Evolutionary conservation across 2,888 invertebrate genomes (phyloP).

Genomic region (Folsomia candida): DNA sequence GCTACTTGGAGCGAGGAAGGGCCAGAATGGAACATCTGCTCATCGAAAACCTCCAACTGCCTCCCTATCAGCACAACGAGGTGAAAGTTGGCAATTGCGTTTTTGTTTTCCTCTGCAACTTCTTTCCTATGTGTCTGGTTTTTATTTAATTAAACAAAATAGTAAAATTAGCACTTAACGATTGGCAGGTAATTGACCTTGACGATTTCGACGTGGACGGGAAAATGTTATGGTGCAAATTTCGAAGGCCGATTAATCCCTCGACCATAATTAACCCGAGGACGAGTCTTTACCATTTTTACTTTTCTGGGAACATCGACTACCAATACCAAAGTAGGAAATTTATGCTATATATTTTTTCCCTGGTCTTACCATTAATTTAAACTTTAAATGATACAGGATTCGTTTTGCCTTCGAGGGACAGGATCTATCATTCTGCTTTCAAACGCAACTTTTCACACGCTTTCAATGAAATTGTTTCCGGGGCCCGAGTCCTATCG

Average conservation of each 20-base stretch:
- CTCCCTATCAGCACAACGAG: conserved; percentile 41
- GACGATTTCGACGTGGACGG: conserved; percentile 47
- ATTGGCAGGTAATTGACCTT: conserved; percentile 35
- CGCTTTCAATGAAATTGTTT: conserved; percentile 41
- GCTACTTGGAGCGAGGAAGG: conserved; percentile 44
- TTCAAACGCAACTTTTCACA: conserved; percentile 41
- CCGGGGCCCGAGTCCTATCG: too few relatives aligned
- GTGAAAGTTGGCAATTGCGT: conserved; percentile 25
- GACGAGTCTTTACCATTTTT: conserved; percentile 40
- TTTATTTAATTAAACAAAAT: too few relatives aligned
- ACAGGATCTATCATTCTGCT: conserved; percentile 35
- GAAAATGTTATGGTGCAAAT: conserved; percentile 48
- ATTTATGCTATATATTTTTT: neutral
- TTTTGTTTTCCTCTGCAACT: too few relatives aligned
- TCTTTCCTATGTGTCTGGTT: too few relatives aligned
- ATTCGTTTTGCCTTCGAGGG: conserved; percentile 38
- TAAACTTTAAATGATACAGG: conserved; percentile 25
- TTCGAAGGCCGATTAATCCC: conserved; percentile 33
- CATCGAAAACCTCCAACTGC: conserved; percentile 36
- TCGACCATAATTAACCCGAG: conserved; percentile 30
- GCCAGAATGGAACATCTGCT: conserved; percentile 43
- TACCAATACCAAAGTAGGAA: conserved; percentile 34
- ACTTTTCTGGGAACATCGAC: conserved; percentile 32
- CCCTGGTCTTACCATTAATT: too few relatives aligned
- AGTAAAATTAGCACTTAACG: too few relatives aligned